Base-by-base conservation (phyloP, 2,113 vertebrate genomes). In the Thryonomys swinderianus region DNA sequence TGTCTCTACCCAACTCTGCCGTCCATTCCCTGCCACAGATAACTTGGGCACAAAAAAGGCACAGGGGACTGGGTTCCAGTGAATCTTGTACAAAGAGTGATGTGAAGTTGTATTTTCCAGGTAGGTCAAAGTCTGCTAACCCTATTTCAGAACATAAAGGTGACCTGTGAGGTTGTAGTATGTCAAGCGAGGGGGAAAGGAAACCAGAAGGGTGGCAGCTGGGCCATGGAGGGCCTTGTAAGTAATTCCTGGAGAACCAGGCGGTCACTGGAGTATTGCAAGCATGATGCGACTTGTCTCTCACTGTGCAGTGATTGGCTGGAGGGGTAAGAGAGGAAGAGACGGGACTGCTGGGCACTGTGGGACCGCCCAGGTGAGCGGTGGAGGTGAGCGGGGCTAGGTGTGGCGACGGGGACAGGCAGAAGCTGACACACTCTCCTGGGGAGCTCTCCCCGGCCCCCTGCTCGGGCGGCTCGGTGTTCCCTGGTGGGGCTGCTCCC, bases 11-110 rank as follows among this genome's bases (percentile, higher is more conserved):
- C 55, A 69, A 32, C 12, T 71, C 74, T 86, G 88, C 62, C 55
- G 40, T 0, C 48, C 5, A 10, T 66, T 16, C 14, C 7, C n/a
- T 21, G 51, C 57, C 34, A 79, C 0, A 42, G 51, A 69, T 51
- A 79, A 85, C 5, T 79, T 48, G 25, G 10, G 73, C 71, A 92
- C 45, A 71, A 69, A 90, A n/a, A 71, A 81, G 30, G 21, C 9
- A 37, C 11, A 17, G 27, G 80, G 66, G 73, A 30, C 67, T 93
- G 17, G 53, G 42, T 73, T 74, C 57, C 34, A 80, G 42, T 25
- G 73, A 91, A 82, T 53, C 85, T 78, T 91, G 90, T 92, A 82
- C 45, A 81, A 84, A 94, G 80, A 95, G 1, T 21, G 45, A 32
- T 34, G 45, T 20, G 3, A 2, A 62, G 69, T 7, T 95, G 81